Percentiles rank a stretch among this genome's conserved stretches.
phyloP scores from a whole-genome alignment of 2,888 invertebrate species.

The Caenorhabditis virilis region DNA sequence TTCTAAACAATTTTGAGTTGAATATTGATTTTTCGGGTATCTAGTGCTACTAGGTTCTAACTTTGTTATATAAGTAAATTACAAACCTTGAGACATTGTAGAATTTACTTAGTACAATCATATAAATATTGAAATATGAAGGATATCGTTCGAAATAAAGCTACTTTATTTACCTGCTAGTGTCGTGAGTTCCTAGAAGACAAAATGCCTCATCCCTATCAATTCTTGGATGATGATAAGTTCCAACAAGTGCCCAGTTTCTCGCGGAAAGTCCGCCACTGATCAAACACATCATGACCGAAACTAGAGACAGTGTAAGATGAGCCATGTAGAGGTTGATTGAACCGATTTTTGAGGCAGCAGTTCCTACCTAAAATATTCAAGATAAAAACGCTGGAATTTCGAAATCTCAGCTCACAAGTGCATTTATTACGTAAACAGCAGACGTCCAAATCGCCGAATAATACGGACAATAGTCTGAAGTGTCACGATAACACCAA shows the following conservation, averaged over 20 bases:
- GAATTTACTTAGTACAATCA: too few species aligned
- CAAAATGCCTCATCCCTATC: conserved; percentile 62
- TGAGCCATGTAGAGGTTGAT: conserved; percentile 64
- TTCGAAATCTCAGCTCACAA: conserved; percentile 25
- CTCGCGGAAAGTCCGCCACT: conserved; percentile 56
- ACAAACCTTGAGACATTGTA: too few species aligned
- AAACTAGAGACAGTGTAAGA: conserved; percentile 62
- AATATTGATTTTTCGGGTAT: not conserved
- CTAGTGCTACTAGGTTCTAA: too few species aligned
- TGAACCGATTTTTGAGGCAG: conserved; percentile 56
- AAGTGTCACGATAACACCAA: conserved; percentile 64
- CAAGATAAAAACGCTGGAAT: not conserved
- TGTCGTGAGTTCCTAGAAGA: conserved; percentile 63
- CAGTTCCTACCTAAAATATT: conserved; percentile 44
- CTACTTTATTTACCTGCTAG: conserved; percentile 48
- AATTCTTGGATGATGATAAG: conserved; percentile 63
- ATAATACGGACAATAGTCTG: conserved; percentile 67
- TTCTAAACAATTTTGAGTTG: conserved; percentile 34
- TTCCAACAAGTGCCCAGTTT: conserved; percentile 58
- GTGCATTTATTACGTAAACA: conserved; percentile 55
- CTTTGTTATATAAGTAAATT: too few species aligned
- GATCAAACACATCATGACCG: conserved; percentile 63
- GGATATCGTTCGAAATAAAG: not conserved
- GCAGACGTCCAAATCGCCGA: conserved; percentile 66
- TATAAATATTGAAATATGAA: not conserved